These are phyloP conservation scores for Sebastes iracundus DNA, from an alignment of 2,797 vertebrate genomes.

Conservation along the genomic window DNA sequence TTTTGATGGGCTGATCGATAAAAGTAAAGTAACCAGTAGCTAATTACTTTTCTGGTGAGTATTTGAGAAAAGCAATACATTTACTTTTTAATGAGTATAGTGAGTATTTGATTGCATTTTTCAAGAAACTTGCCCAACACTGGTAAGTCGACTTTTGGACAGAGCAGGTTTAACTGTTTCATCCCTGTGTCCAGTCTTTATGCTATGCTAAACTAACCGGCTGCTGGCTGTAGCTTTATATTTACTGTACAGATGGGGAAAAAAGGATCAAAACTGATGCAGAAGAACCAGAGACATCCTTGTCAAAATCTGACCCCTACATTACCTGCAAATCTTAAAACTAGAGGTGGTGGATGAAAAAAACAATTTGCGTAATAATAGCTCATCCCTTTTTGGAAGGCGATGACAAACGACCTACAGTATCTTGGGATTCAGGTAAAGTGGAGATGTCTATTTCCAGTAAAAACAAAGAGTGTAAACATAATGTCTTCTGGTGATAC, in stretches of 20 bases:
- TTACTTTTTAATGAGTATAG: no score
- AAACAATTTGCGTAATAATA: not conserved
- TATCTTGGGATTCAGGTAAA: not conserved
- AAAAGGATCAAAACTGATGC: not conserved
- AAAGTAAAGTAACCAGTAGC: no score
- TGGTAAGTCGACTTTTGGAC: no score
- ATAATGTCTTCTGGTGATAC: slow-evolving; percentile 38
- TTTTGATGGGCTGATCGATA: no score
- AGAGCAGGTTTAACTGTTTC: no score
- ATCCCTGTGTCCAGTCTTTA: not conserved
- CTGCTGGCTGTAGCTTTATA: not conserved
- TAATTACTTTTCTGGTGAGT: no score
- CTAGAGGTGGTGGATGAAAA: not conserved
- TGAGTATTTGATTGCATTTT: no score
- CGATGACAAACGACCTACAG: not conserved
- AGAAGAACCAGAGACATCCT: not conserved
- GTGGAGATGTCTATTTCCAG: slow-evolving; percentile 20
- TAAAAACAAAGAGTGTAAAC: slow-evolving; percentile 44
- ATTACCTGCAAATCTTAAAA: not conserved
- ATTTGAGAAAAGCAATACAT: no score
- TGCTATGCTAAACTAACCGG: not conserved
- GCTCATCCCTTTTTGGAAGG: not conserved
- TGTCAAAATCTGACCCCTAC: not conserved
- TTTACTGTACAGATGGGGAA: not conserved
- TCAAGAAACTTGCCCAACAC: no score